A percentile compares a stretch with the other conserved stretches of the same genome.
phyloP scores from a whole-genome alignment of 2,113 vertebrate genomes.

The mouse (Mus musculus) region GRCm39 chr3:102595501-102596000 shows the following conservation, averaged over 20 bases:
- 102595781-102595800: not conserved
- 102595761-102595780: not conserved
- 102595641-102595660: not conserved
- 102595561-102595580: not conserved
- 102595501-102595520: not conserved
- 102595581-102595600: not conserved
- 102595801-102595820: not conserved
- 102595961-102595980: not conserved
- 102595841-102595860: not conserved
- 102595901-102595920: not conserved
- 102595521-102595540: not conserved
- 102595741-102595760: not conserved
- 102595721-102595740: not conserved
- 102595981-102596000: not conserved
- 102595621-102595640: not conserved
- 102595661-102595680: rapidly evolving
- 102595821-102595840: not conserved
- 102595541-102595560: not conserved
- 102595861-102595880: not conserved
- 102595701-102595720: not conserved
- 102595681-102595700: not conserved
- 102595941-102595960: not conserved
- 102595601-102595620: not conserved
- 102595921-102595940: not conserved
- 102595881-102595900: not conserved